These are phyloP conservation scores for Crotalus tigris DNA, from an alignment of 2,113 vertebrate species.

Conservation along the genomic window DNA sequence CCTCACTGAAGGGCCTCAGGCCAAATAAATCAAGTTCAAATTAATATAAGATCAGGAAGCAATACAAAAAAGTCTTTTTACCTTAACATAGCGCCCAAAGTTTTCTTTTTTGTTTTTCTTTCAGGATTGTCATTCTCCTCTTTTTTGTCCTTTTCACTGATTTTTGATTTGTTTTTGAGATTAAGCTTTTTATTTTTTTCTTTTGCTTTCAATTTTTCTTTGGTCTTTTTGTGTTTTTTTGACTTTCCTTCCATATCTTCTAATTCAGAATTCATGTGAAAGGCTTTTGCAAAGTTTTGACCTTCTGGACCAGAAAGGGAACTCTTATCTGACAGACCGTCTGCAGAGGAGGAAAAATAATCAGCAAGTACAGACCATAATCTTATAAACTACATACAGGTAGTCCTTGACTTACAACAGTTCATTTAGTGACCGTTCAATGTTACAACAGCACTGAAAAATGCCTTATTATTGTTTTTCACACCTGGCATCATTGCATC, in stretches of 20 bases:
- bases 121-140: slow-evolving; percentile 85
- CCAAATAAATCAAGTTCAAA: not conserved
- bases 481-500: not conserved
- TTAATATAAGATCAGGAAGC: not conserved
- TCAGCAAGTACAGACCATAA: slow-evolving; percentile 20
- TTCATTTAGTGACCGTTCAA: not conserved
- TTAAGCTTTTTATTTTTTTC: slow-evolving; percentile 67
- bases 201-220: slow-evolving; percentile 87
- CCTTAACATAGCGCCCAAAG: slow-evolving; percentile 88
- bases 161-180: slow-evolving; percentile 70
- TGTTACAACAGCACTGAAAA: not conserved
- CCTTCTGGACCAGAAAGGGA: slow-evolving; percentile 82
- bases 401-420: not conserved
- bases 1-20: not conserved
- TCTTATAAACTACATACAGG: not conserved
- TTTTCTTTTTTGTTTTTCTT: slow-evolving; percentile 89
- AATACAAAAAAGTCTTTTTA: slow-evolving; percentile 51
- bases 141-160: slow-evolving; percentile 85
- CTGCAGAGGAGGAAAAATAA: slow-evolving; percentile 66
- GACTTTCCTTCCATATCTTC: slow-evolving; percentile 72
- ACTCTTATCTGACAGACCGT: slow-evolving; percentile 86
- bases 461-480: not conserved
- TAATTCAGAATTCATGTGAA: slow-evolving; percentile 68
- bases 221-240: slow-evolving; percentile 80
- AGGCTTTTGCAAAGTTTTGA: slow-evolving; percentile 76